Conservation (phyloP, 2,888 invertebrate species). For the Synanthedon myopaeformis region DNA sequence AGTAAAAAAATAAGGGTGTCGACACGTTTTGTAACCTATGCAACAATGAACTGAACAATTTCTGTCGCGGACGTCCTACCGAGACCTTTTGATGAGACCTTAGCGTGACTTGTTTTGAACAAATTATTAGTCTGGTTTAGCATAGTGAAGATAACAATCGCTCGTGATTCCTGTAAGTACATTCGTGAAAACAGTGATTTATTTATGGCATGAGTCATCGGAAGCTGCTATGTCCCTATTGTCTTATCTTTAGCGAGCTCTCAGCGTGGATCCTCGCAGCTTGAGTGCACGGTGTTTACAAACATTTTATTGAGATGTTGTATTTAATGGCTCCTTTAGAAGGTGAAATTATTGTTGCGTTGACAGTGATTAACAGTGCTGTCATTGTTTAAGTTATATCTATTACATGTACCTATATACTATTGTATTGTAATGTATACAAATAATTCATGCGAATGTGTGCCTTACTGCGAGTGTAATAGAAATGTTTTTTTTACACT, state of each 20-base stretch:
- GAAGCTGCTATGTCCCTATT: conserved; percentile 50
- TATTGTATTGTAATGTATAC: too few species aligned
- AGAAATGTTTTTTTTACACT: too few species aligned
- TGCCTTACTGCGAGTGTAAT: too few species aligned
- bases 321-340: conserved; percentile 62
- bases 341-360: conserved; percentile 43
- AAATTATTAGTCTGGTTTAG: conserved; percentile 68
- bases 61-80: conserved; percentile 54
- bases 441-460: too few species aligned
- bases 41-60: conserved; percentile 39
- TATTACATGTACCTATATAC: background rate
- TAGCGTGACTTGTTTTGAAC: conserved; percentile 54
- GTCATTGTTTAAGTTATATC: background rate
- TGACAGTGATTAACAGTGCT: conserved; percentile 44
- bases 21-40: conserved; percentile 63
- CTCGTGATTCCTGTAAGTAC: conserved; percentile 59
- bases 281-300: conserved; percentile 65
- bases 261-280: conserved; percentile 37
- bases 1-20: conserved; percentile 36
- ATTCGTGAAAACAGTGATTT: conserved; percentile 52
- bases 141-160: conserved; percentile 53
- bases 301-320: conserved; percentile 67
- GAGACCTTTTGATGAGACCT: conserved; percentile 49
- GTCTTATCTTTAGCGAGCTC: conserved; percentile 37
- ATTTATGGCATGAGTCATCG: conserved; percentile 61